Evolutionary conservation across 2,888 invertebrate genomes (phyloP), one percentile per base, ranked within the genome.

Genomic region (Catocala fraxini): DNA sequence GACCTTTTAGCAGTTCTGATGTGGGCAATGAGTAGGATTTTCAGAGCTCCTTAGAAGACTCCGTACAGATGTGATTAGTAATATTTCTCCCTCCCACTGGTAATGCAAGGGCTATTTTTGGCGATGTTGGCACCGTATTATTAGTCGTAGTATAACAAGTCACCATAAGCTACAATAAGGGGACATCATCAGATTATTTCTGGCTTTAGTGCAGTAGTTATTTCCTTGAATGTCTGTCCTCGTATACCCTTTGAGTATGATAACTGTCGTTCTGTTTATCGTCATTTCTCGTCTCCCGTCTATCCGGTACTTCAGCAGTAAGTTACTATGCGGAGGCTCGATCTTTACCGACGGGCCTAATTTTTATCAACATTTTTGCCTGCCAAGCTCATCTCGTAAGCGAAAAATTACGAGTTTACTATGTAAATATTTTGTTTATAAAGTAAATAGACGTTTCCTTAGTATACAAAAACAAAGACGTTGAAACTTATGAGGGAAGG

Each of bases 351-450:
- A 57, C 42, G 43, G 25, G 39, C 53, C 53, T 62, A 62, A 55
- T 60, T 51, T 59, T 51, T n/a, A 39, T 46, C 13, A 55, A 51
- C 45, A 53, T 57, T 48, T 55, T 56, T 5, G n/a, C 33, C n/a
- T 56, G 52, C 45, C 35, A 53, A 62, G 48, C 35, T 57, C 49
- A 48, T 54, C 49, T 58, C 42, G 51, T 58, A 58, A 63, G 46
- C 49, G 51, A 49, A 56, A 62, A 54, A 58, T 63, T 58, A 63
- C 46, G 57, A 34, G 53, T 46, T 51, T 51, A 58, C 54, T 58
- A 63, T 63, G 63, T 58, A 58, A 63, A 63, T 63, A 63, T 63
- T 25, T 49, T 57, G 45, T 62, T 57, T 56, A 54, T 51, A 54
- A 56, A 48, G 57, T 66, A 63, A 65, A 69, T 60, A 65, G 62